A percentile compares a stretch with the other conserved stretches of the same genome.
Conservation (phyloP, 2,113 vertebrate genomes). For the Apus apus region DNA sequence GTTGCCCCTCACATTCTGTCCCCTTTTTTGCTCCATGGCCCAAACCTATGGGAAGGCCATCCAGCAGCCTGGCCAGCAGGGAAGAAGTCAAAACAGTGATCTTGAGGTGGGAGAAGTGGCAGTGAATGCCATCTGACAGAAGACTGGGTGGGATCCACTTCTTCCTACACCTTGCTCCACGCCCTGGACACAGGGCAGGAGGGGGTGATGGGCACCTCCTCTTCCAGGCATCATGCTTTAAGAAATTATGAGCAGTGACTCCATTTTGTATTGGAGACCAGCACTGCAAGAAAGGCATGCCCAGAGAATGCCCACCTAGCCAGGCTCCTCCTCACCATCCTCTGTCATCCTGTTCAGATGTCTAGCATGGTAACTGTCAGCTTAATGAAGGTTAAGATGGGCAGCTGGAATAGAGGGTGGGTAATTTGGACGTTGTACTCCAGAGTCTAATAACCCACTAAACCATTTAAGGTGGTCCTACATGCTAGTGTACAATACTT, state of each 20-base stretch:
- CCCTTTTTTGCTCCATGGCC: neutral
- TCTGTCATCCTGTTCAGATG: neutral
- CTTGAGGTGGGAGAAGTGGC: neutral
- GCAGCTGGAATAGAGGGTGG: neutral
- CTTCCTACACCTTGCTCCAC: neutral
- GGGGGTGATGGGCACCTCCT: neutral
- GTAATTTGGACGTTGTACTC: neutral
- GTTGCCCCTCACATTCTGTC: accelerated
- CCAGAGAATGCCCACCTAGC: neutral
- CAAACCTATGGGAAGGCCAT: neutral
- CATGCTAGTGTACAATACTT: neutral
- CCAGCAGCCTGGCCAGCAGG: accelerated
- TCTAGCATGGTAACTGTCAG: neutral
- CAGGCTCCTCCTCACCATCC: neutral
- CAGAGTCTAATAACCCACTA: neutral
- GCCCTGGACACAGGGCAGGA: neutral
- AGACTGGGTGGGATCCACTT: neutral
- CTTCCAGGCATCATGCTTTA: neutral
- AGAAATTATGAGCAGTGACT: neutral
- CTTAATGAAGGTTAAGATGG: neutral
- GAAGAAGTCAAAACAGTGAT: neutral
- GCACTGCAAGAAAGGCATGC: accelerated
- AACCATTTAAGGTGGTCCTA: neutral
- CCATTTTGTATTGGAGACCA: neutral
- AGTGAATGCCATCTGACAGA: neutral